A percentile compares a stretch with the other conserved stretches of the same genome.
Conservation (phyloP, 2,888 invertebrate species). For the Prostheceraeus crozeri region DNA sequence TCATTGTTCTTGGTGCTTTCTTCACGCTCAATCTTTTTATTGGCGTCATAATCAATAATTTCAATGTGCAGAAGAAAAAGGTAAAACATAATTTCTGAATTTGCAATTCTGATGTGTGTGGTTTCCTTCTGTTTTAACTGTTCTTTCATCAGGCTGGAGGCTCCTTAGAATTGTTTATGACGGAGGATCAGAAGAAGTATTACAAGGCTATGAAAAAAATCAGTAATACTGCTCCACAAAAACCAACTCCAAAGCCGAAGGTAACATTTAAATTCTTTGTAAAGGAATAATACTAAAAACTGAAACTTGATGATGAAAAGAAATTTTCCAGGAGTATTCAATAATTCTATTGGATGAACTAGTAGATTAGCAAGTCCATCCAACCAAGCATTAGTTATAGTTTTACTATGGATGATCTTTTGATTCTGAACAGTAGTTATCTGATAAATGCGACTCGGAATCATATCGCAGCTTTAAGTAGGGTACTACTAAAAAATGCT, state of each 20-base stretch:
- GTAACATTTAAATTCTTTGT: too few species aligned
- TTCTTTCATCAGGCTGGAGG: slow-evolving; percentile 70
- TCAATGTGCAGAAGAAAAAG: slow-evolving; percentile 98
- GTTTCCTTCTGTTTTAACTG: background rate
- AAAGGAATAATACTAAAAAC: too few species aligned
- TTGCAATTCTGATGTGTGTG: background rate
- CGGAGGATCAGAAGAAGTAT: slow-evolving; percentile 98
- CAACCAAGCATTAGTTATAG: too few species aligned
- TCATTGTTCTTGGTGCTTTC: slow-evolving; percentile 98
- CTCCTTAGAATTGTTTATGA: slow-evolving; percentile 98
- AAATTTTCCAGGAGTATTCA: too few species aligned
- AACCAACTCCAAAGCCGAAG: slow-evolving; percentile 93
- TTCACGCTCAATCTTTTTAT: slow-evolving; percentile 98
- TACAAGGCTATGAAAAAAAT: slow-evolving; percentile 99
- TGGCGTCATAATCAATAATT: slow-evolving; percentile 99
- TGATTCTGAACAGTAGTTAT: too few species aligned
- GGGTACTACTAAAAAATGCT: too few species aligned
- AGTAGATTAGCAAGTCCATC: too few species aligned
- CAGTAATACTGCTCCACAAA: slow-evolving; percentile 94
- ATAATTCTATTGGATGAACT: too few species aligned
- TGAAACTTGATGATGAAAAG: too few species aligned
- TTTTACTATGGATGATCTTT: too few species aligned
- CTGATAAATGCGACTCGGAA: too few species aligned
- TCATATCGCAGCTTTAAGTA: too few species aligned
- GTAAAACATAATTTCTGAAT: slow-evolving; percentile 46